Percentiles rank a stretch among this genome's conserved stretches.
phyloP scores from a whole-genome alignment of 2,888 invertebrate species.

The Ectemnius cavifrons region DNA sequence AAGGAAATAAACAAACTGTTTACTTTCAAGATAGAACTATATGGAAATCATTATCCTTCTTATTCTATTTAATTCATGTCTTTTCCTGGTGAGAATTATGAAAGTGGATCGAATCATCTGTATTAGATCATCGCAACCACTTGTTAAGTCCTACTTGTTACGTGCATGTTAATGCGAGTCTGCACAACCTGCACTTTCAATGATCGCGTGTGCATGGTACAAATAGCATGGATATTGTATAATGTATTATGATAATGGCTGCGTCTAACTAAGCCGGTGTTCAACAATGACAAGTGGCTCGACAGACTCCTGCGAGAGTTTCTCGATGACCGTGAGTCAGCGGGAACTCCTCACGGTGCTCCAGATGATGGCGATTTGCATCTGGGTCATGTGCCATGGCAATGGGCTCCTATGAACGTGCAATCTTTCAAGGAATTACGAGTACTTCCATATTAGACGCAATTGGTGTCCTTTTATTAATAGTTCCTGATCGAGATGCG shows the following conservation, averaged over 20 bases:
- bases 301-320: slow-evolving; percentile 34
- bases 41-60: not conserved
- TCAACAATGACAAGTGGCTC: slow-evolving; percentile 11
- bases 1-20: not conserved
- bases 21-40: not conserved
- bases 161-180: not conserved
- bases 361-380: slow-evolving; percentile 38
- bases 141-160: not conserved
- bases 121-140: not conserved
- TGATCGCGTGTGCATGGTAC: not conserved
- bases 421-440: not conserved
- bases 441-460: too few species aligned
- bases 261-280: not conserved
- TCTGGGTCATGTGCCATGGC: slow-evolving; percentile 37
- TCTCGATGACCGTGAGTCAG: slow-evolving; percentile 39
- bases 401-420: not conserved
- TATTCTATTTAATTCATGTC: not conserved
- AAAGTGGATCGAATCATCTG: too few species aligned
- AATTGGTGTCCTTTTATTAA: too few species aligned
- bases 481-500: too few species aligned
- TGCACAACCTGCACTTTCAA: not conserved
- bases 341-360: slow-evolving; percentile 21
- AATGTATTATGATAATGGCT: too few species aligned
- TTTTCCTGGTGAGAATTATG: too few species aligned
- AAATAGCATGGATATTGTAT: not conserved